phyloP scores from a whole-genome alignment of 2,888 invertebrate species.

The Tridacna gigas region DNA sequence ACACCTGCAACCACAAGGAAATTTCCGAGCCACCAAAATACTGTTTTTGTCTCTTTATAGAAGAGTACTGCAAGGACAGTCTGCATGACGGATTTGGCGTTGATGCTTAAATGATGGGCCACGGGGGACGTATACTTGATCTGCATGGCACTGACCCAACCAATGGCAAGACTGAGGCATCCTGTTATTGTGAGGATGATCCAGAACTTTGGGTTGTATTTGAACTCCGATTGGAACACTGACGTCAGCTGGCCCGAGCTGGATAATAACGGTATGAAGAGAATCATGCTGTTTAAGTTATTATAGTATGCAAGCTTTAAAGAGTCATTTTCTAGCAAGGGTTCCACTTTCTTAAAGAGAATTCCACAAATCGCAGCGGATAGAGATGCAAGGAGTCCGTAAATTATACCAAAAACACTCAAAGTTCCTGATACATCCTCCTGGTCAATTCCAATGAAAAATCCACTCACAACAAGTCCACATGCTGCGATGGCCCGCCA shows the following conservation, averaged over 20 bases:
- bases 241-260: conserved; percentile 78
- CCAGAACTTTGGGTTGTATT: conserved; percentile 74
- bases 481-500: conserved; percentile 77
- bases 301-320: conserved; percentile 81
- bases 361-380: conserved; percentile 83
- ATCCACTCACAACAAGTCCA: conserved; percentile 80
- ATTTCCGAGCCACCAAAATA: conserved; percentile 84
- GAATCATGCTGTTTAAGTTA: conserved; percentile 79
- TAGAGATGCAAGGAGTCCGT: conserved; percentile 82
- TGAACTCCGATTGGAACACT: conserved; percentile 68
- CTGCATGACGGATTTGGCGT: conserved; percentile 83
- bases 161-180: conserved; percentile 79
- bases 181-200: conserved; percentile 78
- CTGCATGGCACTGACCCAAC: conserved; percentile 83
- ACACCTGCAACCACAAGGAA: conserved; percentile 82
- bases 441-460: conserved; percentile 83
- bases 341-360: conserved; percentile 81
- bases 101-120: conserved; percentile 84
- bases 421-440: conserved; percentile 81
- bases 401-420: conserved; percentile 81
- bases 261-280: conserved; percentile 80
- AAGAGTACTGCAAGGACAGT: conserved; percentile 83
- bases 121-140: conserved; percentile 84
- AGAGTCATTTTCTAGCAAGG: conserved; percentile 75
- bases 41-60: conserved; percentile 79